These are phyloP conservation scores for Rissa tridactyla DNA, from an alignment of 2,113 vertebrate species.

Conservation along the genomic window DNA sequence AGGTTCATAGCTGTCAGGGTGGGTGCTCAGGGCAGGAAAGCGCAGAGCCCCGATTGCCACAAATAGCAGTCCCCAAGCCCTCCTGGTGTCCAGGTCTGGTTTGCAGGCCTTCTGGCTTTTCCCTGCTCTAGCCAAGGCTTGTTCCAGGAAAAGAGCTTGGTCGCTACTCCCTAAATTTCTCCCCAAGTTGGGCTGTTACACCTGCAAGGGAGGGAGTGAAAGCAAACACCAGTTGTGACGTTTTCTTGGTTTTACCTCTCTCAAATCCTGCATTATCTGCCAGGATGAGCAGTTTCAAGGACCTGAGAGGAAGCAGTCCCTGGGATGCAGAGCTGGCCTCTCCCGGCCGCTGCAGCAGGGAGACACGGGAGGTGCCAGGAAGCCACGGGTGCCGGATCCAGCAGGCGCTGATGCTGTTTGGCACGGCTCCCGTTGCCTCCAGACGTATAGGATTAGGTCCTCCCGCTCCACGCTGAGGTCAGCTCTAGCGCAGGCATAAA, in stretches of 20 bases:
- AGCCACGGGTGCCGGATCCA: background rate
- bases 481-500: background rate
- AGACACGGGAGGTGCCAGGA: background rate
- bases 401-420: background rate
- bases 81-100: background rate
- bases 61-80: background rate
- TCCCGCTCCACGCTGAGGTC: background rate
- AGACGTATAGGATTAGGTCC: background rate
- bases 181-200: rapidly evolving
- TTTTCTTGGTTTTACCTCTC: background rate
- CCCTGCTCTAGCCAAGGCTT: background rate
- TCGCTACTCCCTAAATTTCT: background rate
- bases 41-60: background rate
- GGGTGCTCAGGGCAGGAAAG: background rate
- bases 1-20: background rate
- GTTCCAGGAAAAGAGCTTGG: background rate
- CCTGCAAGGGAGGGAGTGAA: background rate
- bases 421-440: background rate
- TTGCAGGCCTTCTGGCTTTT: background rate
- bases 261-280: rapidly evolving
- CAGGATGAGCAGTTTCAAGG: rapidly evolving
- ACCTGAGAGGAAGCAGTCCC: background rate
- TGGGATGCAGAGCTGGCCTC: background rate
- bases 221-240: background rate
- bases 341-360: rapidly evolving